Percentiles rank a stretch among this genome's conserved stretches.
Evolutionary conservation across 2,888 invertebrate species (phyloP).

Genomic region (Danaus chrysippus): DNA sequence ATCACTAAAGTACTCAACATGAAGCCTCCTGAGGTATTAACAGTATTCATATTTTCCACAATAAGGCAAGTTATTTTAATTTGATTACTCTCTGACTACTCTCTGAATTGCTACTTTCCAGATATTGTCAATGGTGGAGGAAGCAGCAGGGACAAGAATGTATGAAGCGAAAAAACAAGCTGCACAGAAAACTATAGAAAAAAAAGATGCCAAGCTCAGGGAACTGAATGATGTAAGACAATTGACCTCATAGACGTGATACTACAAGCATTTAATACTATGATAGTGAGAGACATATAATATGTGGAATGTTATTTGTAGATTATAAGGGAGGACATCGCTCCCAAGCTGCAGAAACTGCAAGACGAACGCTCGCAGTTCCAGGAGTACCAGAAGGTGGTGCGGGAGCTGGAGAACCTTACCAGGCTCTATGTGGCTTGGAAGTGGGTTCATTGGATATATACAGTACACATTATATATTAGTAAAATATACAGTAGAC

Average conservation of each 20-base stretch:
- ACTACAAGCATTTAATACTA: neutral
- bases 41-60: neutral
- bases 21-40: conserved; percentile 94
- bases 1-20: conserved; percentile 99
- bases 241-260: neutral
- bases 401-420: conserved; percentile 90
- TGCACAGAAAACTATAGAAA: conserved; percentile 92
- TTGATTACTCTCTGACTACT: conserved; percentile 3
- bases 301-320: conserved; percentile 40
- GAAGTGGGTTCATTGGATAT: conserved; percentile 70
- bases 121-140: conserved; percentile 98
- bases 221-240: conserved; percentile 88
- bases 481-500: too few species aligned
- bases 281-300: neutral
- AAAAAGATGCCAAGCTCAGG: conserved; percentile 93
- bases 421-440: conserved; percentile 86
- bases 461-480: too few species aligned
- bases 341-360: conserved; percentile 92
- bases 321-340: conserved; percentile 90
- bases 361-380: conserved; percentile 91
- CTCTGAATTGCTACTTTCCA: conserved; percentile 43
- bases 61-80: neutral
- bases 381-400: conserved; percentile 91
- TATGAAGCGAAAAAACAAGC: conserved; percentile 96
- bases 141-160: conserved; percentile 98